These are phyloP conservation scores for Philereme transversata DNA, from an alignment of 2,888 invertebrate genomes.

Conservation along the genomic window DNA sequence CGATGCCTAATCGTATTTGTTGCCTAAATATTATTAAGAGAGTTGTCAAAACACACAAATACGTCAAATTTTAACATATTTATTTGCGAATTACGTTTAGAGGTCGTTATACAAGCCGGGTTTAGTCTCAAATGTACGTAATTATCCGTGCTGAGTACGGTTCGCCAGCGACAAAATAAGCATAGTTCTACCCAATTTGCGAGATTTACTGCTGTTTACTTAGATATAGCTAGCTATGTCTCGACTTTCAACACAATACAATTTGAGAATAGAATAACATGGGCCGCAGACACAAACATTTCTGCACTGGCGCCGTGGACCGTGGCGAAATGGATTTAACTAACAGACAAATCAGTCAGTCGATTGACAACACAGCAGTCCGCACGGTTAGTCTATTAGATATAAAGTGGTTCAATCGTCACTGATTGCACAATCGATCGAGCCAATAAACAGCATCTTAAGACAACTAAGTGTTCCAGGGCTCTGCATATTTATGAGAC, in stretches of 20 bases:
- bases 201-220: conserved; percentile 28
- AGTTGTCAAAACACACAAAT: no score
- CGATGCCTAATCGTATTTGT: background rate
- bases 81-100: no score
- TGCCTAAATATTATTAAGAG: no score
- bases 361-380: conserved; percentile 43
- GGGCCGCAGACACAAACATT: conserved; percentile 39
- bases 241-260: conserved; percentile 38
- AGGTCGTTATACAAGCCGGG: no score
- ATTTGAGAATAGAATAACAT: conserved; percentile 39
- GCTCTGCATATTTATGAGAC: conserved; percentile 59
- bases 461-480: conserved; percentile 54
- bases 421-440: conserved; percentile 52
- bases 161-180: conserved; percentile 22
- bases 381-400: conserved; percentile 27
- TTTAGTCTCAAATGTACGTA: conserved; percentile 25
- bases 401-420: conserved; percentile 38
- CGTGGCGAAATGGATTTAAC: conserved; percentile 48
- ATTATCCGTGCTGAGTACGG: conserved; percentile 31
- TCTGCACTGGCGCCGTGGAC: conserved; percentile 38
- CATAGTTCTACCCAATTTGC: conserved; percentile 35
- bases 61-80: no score
- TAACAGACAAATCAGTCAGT: conserved; percentile 43
- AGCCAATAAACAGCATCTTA: conserved; percentile 49
- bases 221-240: conserved; percentile 24